These are phyloP conservation scores for Mesaphorura yosii DNA, from an alignment of 1,140 invertebrate species.

Conservation along the genomic window DNA sequence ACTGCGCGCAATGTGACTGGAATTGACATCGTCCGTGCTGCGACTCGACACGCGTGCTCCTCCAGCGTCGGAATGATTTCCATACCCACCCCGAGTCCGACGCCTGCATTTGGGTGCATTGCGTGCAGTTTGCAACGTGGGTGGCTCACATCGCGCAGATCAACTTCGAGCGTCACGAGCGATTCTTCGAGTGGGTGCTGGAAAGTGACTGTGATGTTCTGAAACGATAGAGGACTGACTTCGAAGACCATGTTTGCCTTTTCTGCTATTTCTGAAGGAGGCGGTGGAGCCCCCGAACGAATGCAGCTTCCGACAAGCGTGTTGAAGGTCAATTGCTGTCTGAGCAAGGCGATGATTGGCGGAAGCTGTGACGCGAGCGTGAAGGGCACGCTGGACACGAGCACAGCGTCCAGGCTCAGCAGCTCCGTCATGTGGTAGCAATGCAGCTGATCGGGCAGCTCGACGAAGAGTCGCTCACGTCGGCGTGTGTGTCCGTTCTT, in stretches of 20 bases:
- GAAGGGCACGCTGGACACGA: constrained; percentile 75
- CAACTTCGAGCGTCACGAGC: constrained; percentile 81
- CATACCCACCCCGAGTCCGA: too few species aligned
- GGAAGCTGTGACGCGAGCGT: constrained; percentile 89
- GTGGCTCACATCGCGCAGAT: constrained; percentile 66
- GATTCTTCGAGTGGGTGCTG: constrained; percentile 86
- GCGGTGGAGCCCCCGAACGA: constrained; percentile 52
- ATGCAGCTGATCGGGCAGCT: constrained; percentile 80
- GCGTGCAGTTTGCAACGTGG: constrained; percentile 53
- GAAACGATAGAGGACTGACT: constrained; percentile 73
- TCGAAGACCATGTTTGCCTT: constrained; percentile 72
- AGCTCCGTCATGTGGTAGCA: constrained; percentile 84
- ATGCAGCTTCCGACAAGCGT: constrained; percentile 76
- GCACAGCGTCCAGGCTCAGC: constrained; percentile 61
- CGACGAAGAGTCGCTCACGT: constrained; percentile 68
- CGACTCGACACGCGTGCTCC: constrained; percentile 60
- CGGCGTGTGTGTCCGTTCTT: constrained; percentile 54
- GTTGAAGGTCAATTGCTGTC: constrained; percentile 87
- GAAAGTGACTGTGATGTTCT: constrained; percentile 77
- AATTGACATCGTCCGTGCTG: constrained; percentile 65
- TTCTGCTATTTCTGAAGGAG: constrained; percentile 11
- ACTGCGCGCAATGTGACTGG: constrained; percentile 71
- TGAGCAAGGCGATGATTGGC: constrained; percentile 65
- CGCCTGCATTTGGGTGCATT: constrained; percentile 43
- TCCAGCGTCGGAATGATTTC: constrained; percentile 48